phyloP scores from a whole-genome alignment of 1,140 invertebrate genomes.

The Eurosta solidaginis region DNA sequence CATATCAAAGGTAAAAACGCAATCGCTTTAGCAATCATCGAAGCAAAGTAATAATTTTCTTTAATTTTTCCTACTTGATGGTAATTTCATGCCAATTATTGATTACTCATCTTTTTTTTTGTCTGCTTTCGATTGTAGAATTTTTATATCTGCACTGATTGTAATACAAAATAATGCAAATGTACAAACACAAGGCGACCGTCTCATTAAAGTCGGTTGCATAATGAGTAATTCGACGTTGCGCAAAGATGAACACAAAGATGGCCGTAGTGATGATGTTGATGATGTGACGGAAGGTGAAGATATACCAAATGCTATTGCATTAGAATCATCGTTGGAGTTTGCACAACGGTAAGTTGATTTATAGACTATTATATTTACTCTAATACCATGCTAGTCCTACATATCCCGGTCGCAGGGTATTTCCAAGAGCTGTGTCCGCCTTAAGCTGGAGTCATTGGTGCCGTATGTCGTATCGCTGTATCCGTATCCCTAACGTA shows the following conservation, averaged over 20 bases:
- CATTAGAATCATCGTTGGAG: conserved; percentile 51
- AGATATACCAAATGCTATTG: conserved; percentile 47
- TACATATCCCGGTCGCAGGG: too few relatives aligned
- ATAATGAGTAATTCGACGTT: conserved; percentile 58
- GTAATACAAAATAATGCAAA: conserved; percentile 71
- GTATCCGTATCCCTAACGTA: too few relatives aligned
- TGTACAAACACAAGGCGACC: conserved; percentile 69
- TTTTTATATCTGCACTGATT: conserved; percentile 66
- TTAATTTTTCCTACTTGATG: background rate
- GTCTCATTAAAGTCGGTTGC: conserved; percentile 69
- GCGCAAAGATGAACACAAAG: conserved; percentile 16
- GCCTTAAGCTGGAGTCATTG: too few relatives aligned
- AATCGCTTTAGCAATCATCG: background rate
- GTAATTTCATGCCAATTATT: background rate
- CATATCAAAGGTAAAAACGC: conserved; percentile 42
- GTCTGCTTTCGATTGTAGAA: conserved; percentile 56
- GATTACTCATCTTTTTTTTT: background rate
- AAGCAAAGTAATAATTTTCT: conserved; percentile 18
- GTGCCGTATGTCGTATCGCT: too few relatives aligned
- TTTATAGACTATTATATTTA: too few relatives aligned
- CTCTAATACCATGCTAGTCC: background rate
- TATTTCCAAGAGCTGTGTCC: too few relatives aligned
- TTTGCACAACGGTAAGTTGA: conserved; percentile 46
- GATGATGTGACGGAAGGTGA: background rate
- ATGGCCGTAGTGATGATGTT: background rate